These are phyloP conservation scores for Dasypogon diadema DNA, from an alignment of 2,888 invertebrate species.

Conservation along the genomic window DNA sequence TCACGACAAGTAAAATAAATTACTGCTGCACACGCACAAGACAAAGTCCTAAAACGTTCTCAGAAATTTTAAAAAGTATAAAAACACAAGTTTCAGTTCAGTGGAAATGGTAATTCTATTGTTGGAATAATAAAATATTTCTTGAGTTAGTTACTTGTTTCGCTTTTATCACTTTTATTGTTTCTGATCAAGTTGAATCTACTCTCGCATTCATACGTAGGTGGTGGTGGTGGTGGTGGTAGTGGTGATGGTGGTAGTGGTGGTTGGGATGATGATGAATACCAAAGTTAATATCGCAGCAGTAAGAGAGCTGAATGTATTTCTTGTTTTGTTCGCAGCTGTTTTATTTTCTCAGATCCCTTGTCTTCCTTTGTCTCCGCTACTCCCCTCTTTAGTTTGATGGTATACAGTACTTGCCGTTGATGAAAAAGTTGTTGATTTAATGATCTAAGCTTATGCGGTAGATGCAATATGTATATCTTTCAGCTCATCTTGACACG, in stretches of 20 bases:
- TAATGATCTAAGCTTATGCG: conserved; percentile 49
- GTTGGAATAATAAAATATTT: background rate
- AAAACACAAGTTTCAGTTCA: conserved; percentile 14
- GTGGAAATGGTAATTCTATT: conserved; percentile 11
- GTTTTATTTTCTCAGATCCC: conserved; percentile 32
- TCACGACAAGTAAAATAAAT: conserved; percentile 36
- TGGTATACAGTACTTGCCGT: conserved; percentile 38
- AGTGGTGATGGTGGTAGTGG: too few relatives aligned
- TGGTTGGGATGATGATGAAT: too few relatives aligned
- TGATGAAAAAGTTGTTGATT: conserved; percentile 48
- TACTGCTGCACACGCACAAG: conserved; percentile 26
- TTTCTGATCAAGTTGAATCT: background rate
- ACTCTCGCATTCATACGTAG: too few relatives aligned
- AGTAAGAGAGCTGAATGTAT: conserved; percentile 27
- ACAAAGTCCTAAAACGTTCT: conserved; percentile 19
- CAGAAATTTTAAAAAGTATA: conserved; percentile 31
- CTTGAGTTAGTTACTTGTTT: conserved; percentile 2
- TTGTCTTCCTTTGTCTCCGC: conserved; percentile 8
- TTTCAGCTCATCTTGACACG: conserved; percentile 84
- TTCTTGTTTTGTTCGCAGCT: conserved; percentile 25
- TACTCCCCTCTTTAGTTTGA: conserved; percentile 36
- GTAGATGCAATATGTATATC: conserved; percentile 60
- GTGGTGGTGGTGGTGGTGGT: too few relatives aligned
- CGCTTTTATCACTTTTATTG: conserved; percentile 30
- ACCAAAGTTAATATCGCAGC: conserved; percentile 14